Evolutionary conservation across 2,888 invertebrate genomes (phyloP), one percentile per base, ranked within the genome.

Genomic region (Scaptomyza tumidula): DNA sequence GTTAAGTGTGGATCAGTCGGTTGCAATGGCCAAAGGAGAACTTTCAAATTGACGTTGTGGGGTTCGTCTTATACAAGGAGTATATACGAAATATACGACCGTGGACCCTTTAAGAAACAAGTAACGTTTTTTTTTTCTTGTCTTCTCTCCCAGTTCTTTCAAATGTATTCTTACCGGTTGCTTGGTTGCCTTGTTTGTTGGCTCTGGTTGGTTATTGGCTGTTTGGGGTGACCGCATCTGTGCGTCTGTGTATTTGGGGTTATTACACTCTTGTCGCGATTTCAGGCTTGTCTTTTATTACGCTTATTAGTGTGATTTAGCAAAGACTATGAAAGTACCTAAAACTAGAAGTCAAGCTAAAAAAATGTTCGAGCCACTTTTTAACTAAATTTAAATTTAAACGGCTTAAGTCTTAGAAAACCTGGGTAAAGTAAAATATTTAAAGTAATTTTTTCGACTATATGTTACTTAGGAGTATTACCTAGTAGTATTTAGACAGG

Each of bases 1-100:
- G 69, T 73, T 73, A 67, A 86, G 84, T 74, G 78, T 61, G 64
- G 75, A 65, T 78, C 75, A 65, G 61, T 74, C 35, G 53, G 52
- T 35, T 53, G n/a, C 63, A 49, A 54, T 53, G 66, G 66, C 68
- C 72, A 67, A 75, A 69, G 80, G 52, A 80, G 69, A 86, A 78
- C 87, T 84, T 86, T 85, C 85, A 82, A 87, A 82, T 82, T 82
- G 81, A 78, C 87, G 72, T 84, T 71, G 85, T 68, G 85, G 75
- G 71, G 84, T 35, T 76, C 45, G 50, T 45, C 35, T 46, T 16
- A 39, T 55, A 54, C 31, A 48, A 19, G 50, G 41, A 55, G 14
- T 41, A 41, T 41, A 41, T 27, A 52, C 24, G 41, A 41, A 13
- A n/a, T 45, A 27, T 45, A 24, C 75, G 67, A 73, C 75, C 67